phyloP scores from a whole-genome alignment of 2,888 invertebrate genomes.

The Eilema griseolum region DNA sequence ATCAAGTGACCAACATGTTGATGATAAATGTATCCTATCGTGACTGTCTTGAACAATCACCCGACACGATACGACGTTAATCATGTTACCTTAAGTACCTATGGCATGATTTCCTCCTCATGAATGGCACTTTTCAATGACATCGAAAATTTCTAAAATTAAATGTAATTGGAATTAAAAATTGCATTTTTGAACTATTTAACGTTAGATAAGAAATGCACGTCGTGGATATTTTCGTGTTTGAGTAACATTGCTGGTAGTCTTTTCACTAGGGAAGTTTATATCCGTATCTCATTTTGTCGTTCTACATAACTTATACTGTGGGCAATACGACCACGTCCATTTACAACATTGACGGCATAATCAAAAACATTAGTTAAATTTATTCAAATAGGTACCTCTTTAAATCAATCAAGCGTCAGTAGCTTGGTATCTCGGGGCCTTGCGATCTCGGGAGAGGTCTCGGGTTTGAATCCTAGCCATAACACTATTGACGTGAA shows the following conservation, averaged over 20 bases:
- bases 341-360: background rate
- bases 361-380: background rate
- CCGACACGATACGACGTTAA: too few relatives aligned
- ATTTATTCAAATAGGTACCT: background rate
- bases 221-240: background rate
- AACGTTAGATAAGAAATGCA: too few relatives aligned
- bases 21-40: background rate
- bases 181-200: background rate
- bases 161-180: background rate
- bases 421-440: too few relatives aligned
- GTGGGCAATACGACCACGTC: background rate
- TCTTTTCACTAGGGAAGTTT: background rate
- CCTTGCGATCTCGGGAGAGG: too few relatives aligned
- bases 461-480: too few relatives aligned
- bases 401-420: too few relatives aligned
- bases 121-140: background rate
- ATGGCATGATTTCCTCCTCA: background rate
- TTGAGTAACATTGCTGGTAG: background rate
- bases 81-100: too few relatives aligned
- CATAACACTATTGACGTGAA: too few relatives aligned
- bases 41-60: background rate
- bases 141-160: background rate
- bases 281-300: background rate
- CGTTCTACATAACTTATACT: constrained; percentile 1
- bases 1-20: background rate